Evolutionary conservation across 1,140 invertebrate genomes (phyloP).

Genomic region (Eumaeus atala): DNA sequence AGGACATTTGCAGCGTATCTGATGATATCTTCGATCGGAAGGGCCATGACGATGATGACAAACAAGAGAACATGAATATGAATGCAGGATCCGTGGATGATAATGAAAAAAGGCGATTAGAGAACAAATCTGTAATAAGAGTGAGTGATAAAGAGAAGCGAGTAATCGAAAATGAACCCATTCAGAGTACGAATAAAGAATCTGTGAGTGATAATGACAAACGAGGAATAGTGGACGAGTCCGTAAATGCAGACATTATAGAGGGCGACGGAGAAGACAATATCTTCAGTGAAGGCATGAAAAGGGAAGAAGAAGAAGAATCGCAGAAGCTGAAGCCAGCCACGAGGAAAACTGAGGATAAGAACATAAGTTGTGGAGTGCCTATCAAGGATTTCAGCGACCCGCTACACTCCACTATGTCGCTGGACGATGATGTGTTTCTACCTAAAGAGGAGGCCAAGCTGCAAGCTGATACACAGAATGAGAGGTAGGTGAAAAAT

Average conservation of each 20-base stretch:
- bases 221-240: neutral
- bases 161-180: neutral
- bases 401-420: constrained; percentile 81
- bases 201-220: neutral
- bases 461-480: constrained; percentile 52
- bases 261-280: neutral
- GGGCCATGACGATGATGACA: neutral
- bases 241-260: constrained; percentile 3
- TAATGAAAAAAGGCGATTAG: neutral
- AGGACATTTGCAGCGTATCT: neutral
- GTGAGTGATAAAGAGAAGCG: neutral
- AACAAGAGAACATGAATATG: neutral
- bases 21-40: neutral
- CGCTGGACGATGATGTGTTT: constrained; percentile 75
- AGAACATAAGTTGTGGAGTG: constrained; percentile 63
- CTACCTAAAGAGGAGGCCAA: constrained; percentile 49
- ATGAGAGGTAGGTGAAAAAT: constrained; percentile 42
- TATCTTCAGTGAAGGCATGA: neutral
- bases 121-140: neutral
- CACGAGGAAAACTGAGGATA: constrained; percentile 41
- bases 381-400: constrained; percentile 81
- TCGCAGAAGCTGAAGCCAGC: neutral
- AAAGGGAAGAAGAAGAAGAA: constrained; percentile 7
- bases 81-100: neutral
- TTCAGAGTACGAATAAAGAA: neutral